phyloP scores from a whole-genome alignment of 2,113 vertebrate species.

The Onychorhynchus coronatus region DNA sequence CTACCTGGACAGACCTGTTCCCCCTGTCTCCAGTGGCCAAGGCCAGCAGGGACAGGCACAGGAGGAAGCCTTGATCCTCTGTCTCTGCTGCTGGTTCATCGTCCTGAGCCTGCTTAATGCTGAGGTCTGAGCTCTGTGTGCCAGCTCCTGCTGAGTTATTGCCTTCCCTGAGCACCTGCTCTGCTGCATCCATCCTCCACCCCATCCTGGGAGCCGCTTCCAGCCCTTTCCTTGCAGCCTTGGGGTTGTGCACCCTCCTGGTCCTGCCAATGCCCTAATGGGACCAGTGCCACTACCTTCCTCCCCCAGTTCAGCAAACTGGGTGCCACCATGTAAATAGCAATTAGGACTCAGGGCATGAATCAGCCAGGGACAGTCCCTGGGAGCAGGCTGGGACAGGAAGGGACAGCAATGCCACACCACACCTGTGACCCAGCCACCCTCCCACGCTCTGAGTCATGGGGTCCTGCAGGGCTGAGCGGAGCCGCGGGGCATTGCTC shows the following conservation, averaged over 20 bases:
- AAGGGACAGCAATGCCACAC: neutral
- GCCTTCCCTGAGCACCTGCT: neutral
- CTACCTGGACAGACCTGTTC: conserved; percentile 45
- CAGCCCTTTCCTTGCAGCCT: neutral
- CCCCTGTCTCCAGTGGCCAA: neutral
- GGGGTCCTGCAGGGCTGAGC: rapidly evolving
- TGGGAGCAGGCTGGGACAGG: neutral
- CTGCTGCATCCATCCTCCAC: neutral
- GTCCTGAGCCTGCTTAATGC: neutral
- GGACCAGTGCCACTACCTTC: neutral
- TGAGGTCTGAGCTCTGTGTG: neutral
- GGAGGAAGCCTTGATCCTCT: neutral
- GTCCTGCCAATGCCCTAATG: neutral
- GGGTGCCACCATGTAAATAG: neutral
- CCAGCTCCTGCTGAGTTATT: neutral
- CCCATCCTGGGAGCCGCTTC: neutral
- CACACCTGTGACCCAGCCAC: neutral
- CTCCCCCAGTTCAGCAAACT: neutral
- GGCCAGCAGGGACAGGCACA: neutral
- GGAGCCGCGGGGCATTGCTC: rapidly evolving
- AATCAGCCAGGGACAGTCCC: conserved; percentile 6
- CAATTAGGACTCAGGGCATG: conserved; percentile 4
- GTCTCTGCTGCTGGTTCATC: neutral
- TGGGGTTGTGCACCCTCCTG: rapidly evolving
- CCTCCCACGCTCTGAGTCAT: rapidly evolving